These are phyloP conservation scores for Pandemis cinnamomeana DNA, from an alignment of 2,888 invertebrate species.

Conservation along the genomic window DNA sequence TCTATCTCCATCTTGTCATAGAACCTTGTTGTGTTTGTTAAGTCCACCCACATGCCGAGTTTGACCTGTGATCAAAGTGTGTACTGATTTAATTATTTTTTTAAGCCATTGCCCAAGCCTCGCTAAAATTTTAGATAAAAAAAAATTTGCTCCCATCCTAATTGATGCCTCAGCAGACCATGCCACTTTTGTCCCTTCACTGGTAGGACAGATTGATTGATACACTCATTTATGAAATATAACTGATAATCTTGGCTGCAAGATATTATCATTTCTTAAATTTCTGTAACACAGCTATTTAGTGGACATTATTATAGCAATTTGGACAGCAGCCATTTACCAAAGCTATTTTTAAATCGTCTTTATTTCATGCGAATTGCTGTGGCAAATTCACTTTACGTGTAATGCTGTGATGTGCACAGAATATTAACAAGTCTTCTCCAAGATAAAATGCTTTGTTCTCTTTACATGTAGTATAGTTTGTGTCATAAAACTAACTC, in stretches of 20 bases:
- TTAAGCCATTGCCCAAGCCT: no score
- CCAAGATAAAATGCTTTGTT: background rate
- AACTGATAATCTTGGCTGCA: background rate
- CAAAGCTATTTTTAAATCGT: constrained; percentile 26
- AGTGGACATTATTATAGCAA: constrained; percentile 35
- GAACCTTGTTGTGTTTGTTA: constrained; percentile 97
- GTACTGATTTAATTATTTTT: background rate
- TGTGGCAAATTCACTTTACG: background rate
- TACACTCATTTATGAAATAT: background rate
- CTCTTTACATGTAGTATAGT: background rate
- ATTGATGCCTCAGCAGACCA: no score
- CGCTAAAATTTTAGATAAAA: no score
- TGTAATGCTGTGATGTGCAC: background rate
- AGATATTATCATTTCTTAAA: background rate
- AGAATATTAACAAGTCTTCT: background rate
- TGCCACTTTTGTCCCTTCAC: no score
- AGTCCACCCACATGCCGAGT: constrained; percentile 97
- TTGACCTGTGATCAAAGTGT: constrained; percentile 86
- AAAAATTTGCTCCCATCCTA: no score
- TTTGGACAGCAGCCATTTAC: constrained; percentile 38
- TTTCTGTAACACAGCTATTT: constrained; percentile 7
- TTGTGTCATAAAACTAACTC: background rate
- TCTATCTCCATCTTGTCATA: constrained; percentile 94
- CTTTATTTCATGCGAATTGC: background rate
- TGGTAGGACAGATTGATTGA: no score